Percentiles rank a stretch among this genome's conserved stretches.
Evolutionary conservation across 2,113 vertebrate species (phyloP).

Genomic region (Progne subis): DNA sequence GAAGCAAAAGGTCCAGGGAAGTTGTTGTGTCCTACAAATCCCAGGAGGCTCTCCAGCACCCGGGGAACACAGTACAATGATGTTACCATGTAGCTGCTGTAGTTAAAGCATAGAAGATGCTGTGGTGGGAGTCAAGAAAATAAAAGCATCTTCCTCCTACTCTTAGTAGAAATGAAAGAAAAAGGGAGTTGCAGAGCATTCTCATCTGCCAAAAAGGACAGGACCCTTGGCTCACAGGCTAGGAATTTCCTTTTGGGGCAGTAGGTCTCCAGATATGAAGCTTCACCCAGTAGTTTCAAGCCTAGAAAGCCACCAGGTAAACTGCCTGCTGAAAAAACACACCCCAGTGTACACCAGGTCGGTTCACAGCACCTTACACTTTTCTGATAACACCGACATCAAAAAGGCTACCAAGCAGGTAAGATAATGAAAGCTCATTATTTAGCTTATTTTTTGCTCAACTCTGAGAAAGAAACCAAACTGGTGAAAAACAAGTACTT

Average conservation of each 20-base stretch:
- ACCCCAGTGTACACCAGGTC: not conserved
- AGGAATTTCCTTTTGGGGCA: not conserved
- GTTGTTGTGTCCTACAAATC: not conserved
- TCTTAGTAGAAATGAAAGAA: not conserved
- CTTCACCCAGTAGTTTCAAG: not conserved
- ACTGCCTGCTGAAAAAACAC: not conserved
- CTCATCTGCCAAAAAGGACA: not conserved
- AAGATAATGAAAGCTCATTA: not conserved
- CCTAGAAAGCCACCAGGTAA: not conserved
- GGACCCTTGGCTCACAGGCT: not conserved
- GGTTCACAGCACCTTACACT: rapidly evolving
- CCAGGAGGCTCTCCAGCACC: not conserved
- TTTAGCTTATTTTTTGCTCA: not conserved
- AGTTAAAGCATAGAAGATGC: rapidly evolving
- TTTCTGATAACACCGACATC: not conserved
- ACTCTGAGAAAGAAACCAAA: not conserved
- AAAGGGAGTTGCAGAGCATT: not conserved
- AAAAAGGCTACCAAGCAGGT: not conserved
- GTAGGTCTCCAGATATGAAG: not conserved
- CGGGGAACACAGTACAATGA: not conserved
- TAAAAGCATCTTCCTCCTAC: not conserved
- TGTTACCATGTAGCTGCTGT: not conserved
- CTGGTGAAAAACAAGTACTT: not conserved
- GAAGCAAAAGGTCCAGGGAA: not conserved
- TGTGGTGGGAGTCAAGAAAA: not conserved